These are phyloP conservation scores for Artibeus jamaicensis DNA, from an alignment of 2,797 vertebrate species.

Conservation along the genomic window DNA sequence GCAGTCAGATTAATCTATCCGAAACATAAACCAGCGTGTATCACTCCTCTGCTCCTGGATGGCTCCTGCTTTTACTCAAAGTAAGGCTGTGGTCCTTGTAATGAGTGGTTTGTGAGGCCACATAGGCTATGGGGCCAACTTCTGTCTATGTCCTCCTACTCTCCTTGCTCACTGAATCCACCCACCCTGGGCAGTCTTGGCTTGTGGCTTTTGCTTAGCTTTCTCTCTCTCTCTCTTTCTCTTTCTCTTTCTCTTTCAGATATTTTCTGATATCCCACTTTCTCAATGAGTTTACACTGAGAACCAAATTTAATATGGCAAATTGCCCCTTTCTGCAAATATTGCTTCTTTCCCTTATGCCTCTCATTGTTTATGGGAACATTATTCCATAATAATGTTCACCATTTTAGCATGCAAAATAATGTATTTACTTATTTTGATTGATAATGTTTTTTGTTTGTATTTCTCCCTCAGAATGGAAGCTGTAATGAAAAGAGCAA, in stretches of 20 bases:
- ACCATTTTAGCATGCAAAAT: not conserved
- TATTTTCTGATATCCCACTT: not conserved
- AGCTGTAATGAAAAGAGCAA: not conserved
- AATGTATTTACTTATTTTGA: not conserved
- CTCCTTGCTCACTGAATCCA: not conserved
- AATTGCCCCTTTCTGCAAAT: not conserved
- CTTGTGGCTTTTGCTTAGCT: not conserved
- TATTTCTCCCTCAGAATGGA: not conserved
- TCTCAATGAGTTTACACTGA: not conserved
- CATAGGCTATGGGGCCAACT: rapidly evolving
- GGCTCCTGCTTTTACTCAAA: not conserved
- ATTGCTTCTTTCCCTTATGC: not conserved
- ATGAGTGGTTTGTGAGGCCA: not conserved
- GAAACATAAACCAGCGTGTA: not conserved
- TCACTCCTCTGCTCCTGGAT: not conserved
- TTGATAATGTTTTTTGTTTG: not conserved
- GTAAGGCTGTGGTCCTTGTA: not conserved
- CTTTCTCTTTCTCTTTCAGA: not conserved
- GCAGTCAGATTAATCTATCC: not conserved
- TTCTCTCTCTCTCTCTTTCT: not conserved
- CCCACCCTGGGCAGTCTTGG: no score
- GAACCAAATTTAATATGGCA: not conserved
- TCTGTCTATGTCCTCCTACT: not conserved
- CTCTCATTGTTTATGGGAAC: not conserved
- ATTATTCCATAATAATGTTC: not conserved